phyloP scores from a whole-genome alignment of 2,888 invertebrate genomes.

The Lycophotia porphyrea region DNA sequence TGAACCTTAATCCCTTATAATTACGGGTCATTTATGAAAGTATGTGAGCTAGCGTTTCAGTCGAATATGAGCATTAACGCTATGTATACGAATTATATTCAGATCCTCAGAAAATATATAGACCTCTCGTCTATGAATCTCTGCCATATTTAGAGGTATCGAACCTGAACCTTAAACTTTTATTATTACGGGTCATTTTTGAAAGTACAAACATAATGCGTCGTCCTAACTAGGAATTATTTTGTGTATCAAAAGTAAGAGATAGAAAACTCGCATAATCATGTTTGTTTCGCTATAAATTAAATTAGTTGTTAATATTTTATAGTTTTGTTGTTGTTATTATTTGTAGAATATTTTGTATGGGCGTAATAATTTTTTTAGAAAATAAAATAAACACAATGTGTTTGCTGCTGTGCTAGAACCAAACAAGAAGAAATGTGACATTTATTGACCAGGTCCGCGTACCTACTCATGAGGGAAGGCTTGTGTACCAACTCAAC shows the following conservation, averaged over 20 bases:
- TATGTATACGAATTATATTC: too few species aligned
- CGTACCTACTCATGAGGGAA: too few species aligned
- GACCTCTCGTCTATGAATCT: not conserved
- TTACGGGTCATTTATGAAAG: conserved; percentile 38
- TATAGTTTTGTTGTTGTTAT: conserved; percentile 54
- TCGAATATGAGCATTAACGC: too few species aligned
- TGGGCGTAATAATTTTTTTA: conserved; percentile 27
- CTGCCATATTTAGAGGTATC: not conserved
- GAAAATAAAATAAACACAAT: too few species aligned
- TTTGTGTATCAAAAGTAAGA: conserved; percentile 36
- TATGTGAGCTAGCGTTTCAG: too few species aligned
- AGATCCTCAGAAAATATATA: too few species aligned
- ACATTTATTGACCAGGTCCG: too few species aligned
- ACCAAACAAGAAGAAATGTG: not conserved
- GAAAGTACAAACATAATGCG: conserved; percentile 43
- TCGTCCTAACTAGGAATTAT: conserved; percentile 25
- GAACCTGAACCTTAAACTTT: not conserved
- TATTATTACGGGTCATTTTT: conserved; percentile 31
- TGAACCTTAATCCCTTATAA: not conserved
- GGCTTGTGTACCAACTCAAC: too few species aligned
- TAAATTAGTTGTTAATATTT: conserved; percentile 49
- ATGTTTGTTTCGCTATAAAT: conserved; percentile 44
- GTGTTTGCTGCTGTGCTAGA: too few species aligned
- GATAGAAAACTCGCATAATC: conserved; percentile 57
- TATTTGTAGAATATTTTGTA: conserved; percentile 25